Base-by-base conservation (phyloP, 92 coral and sea anemone species). In the Palythoa grandis region DNA sequence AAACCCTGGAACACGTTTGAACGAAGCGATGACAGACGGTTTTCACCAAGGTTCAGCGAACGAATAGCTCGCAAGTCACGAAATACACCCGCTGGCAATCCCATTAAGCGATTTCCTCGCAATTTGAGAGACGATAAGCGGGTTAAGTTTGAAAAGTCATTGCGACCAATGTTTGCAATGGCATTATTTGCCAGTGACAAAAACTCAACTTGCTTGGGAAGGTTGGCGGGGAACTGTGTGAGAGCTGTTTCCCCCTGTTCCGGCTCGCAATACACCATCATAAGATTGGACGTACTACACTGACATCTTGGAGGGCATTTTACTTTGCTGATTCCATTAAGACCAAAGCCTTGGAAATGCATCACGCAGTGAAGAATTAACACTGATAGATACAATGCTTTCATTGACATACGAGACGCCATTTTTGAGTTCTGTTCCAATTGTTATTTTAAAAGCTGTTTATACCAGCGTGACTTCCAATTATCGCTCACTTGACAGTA, bases 21-120 rank as follows among this genome's bases (percentile, higher is more conserved):
- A 11, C 98, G 93, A 52, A 96, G 92, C 66, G 88, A 29, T 70
- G 95, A 87, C 83, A 96, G 86, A 87, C 72, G 89, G 87, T 96
- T 96, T 73, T 77, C 86, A 52, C 94, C 95, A 39, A 92, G 85
- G 90, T 96, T 93, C 43, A 96, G 87, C 48, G 99, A 95, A 60
- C 88, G 87, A 37, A 96, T 72, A 11, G 68, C 77, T 8, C 72
- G 77, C 38, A 96, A 83, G 93, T 93, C 99, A 89, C 96, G 95
- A 87, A 96, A 96, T 40, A 92, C 91, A 16, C 86, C 84, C 83
- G 74, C 86, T 5, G 98, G 97, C 79, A 96, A 91, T 86, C 89
- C 90, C 43, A 83, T 88, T 76, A 96, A 90, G 77, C 68, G 91
- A 73, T 96, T 96, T 7, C 91, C 73, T 58, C 94, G 72, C 56